These are phyloP conservation scores for Pontoporia blainvillei DNA, from an alignment of 2,113 vertebrate species.

Conservation along the genomic window DNA sequence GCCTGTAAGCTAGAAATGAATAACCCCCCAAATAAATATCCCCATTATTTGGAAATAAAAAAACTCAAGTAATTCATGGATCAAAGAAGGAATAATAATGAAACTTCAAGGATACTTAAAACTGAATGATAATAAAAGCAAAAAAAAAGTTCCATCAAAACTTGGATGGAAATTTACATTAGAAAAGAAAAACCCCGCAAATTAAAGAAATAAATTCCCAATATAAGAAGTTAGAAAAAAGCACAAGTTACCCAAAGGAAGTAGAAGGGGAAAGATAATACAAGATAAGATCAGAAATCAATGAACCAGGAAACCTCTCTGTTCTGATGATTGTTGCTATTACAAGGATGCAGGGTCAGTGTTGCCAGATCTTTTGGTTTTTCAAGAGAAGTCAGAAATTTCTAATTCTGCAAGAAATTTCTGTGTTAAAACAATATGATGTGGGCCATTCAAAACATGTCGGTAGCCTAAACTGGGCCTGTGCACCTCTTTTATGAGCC, in stretches of 20 bases:
- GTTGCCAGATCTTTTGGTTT: not conserved
- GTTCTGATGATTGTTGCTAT: not conserved
- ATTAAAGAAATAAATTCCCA: not conserved
- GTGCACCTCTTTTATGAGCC: not conserved
- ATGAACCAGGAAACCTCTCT: not conserved
- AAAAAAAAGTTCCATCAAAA: too few species aligned
- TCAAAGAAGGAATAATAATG: not conserved
- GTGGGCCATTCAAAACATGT: not conserved
- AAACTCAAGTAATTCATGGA: not conserved
- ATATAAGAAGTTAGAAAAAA: not conserved
- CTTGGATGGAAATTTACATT: not conserved
- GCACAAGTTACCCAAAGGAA: not conserved
- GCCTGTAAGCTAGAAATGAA: slow-evolving; percentile 15
- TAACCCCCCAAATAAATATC: not conserved
- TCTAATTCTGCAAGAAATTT: not conserved
- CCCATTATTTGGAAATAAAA: slow-evolving; percentile 20
- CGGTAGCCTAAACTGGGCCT: too few species aligned
- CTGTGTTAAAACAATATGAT: not conserved
- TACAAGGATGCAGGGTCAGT: not conserved
- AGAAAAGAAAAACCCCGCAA: not conserved
- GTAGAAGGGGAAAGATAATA: not conserved
- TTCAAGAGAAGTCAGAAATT: not conserved
- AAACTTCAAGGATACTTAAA: not conserved
- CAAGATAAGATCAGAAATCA: not conserved
- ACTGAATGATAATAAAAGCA: not conserved